phyloP scores from a whole-genome alignment of 2,888 invertebrate genomes.

The Cheilosia pagana region DNA sequence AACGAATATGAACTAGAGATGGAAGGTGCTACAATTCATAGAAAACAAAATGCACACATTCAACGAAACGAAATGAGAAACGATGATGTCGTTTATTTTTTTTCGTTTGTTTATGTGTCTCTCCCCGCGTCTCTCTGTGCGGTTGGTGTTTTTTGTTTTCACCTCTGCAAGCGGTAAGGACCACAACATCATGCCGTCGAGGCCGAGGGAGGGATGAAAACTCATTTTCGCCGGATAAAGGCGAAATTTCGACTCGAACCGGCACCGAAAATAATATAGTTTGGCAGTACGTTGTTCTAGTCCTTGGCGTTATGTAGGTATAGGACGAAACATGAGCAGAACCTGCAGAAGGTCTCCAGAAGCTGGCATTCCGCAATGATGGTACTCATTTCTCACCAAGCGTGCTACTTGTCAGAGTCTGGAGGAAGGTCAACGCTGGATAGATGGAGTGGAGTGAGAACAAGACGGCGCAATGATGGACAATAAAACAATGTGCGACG shows the following conservation, averaged over 20 bases:
- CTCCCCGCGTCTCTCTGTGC: constrained; percentile 9
- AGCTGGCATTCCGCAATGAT: constrained; percentile 55
- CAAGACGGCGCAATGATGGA: constrained; percentile 57
- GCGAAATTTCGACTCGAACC: constrained; percentile 31
- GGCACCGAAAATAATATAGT: constrained; percentile 62
- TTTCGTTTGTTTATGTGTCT: background rate
- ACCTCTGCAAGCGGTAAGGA: constrained; percentile 68
- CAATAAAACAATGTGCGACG: constrained; percentile 66
- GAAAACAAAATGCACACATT: constrained; percentile 61
- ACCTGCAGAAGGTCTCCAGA: constrained; percentile 19
- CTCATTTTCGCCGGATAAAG: constrained; percentile 73
- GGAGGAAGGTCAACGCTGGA: constrained; percentile 61
- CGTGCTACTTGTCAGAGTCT: constrained; percentile 43
- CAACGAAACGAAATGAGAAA: constrained; percentile 62
- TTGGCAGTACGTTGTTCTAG: constrained; percentile 40
- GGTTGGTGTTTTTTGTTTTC: constrained; percentile 55
- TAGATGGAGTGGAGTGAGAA: constrained; percentile 32
- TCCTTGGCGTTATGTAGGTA: no score
- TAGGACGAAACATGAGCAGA: constrained; percentile 9
- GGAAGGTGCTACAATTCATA: constrained; percentile 70
- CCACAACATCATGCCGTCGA: constrained; percentile 58
- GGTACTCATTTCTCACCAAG: constrained; percentile 64
- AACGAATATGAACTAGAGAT: constrained; percentile 58
- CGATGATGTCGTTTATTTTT: constrained; percentile 66
- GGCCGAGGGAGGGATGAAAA: constrained; percentile 47